Conservation (phyloP, 2,797 vertebrate species). For the Coluber constrictor region DNA sequence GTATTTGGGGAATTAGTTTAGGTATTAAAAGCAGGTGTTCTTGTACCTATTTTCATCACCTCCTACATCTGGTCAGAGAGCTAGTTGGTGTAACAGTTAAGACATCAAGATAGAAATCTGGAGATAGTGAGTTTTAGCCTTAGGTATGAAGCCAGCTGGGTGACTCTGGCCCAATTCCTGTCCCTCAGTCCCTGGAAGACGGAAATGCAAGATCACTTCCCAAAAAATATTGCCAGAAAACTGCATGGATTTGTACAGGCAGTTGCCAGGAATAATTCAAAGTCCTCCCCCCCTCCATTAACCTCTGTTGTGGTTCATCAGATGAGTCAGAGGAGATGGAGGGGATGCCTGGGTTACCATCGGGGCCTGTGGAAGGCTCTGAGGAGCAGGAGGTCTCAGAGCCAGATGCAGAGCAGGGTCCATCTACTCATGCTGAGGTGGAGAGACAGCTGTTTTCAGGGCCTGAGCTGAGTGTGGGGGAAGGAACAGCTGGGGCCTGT, state of each 20-base stretch:
- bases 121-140: background rate
- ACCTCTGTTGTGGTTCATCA: too few species aligned
- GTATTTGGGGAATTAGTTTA: background rate
- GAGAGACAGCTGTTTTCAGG: too few species aligned
- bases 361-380: too few species aligned
- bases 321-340: too few species aligned
- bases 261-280: background rate
- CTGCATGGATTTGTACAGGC: background rate
- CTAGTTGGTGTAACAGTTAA: background rate
- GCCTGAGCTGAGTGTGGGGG: too few species aligned
- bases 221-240: background rate
- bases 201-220: background rate
- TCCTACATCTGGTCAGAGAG: background rate
- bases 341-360: too few species aligned
- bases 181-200: background rate
- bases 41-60: background rate
- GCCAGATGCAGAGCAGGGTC: too few species aligned
- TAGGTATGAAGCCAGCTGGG: background rate
- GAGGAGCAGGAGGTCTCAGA: too few species aligned
- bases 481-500: too few species aligned
- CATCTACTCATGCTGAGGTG: too few species aligned
- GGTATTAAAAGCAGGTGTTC: background rate
- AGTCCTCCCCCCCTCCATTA: background rate
- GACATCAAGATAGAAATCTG: background rate
- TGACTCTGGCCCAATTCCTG: background rate